These are phyloP conservation scores for Venturia canescens DNA, from an alignment of 1,140 invertebrate species.

Conservation along the genomic window DNA sequence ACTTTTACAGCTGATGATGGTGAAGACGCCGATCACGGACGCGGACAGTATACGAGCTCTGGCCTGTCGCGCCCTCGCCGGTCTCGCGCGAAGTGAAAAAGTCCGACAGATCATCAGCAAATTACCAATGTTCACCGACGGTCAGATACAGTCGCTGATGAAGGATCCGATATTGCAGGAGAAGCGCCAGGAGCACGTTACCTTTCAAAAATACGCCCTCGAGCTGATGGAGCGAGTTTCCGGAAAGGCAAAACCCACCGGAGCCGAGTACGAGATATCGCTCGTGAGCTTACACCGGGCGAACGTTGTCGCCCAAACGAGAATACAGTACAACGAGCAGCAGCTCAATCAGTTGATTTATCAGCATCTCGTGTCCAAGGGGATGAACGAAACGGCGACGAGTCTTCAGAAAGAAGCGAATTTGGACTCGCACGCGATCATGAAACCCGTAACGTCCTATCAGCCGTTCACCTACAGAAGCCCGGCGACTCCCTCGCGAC, in stretches of 20 bases:
- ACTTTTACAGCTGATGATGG: conserved; percentile 88
- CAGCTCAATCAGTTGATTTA: conserved; percentile 95
- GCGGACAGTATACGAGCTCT: conserved; percentile 95
- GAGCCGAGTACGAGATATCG: conserved; percentile 88
- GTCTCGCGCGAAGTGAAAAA: conserved; percentile 92
- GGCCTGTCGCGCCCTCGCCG: conserved; percentile 94
- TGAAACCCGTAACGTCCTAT: conserved; percentile 76
- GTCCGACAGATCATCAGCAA: conserved; percentile 97
- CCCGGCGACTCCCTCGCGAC: conserved; percentile 68
- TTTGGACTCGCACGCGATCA: conserved; percentile 72
- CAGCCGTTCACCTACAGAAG: conserved; percentile 80
- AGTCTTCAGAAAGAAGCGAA: conserved; percentile 87
- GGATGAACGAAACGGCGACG: conserved; percentile 84
- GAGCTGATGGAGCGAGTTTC: conserved; percentile 94
- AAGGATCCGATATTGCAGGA: conserved; percentile 97
- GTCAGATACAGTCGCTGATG: conserved; percentile 95
- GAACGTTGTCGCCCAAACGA: conserved; percentile 96
- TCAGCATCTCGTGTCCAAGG: conserved; percentile 89
- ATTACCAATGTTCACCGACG: conserved; percentile 94
- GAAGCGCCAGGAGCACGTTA: conserved; percentile 95
- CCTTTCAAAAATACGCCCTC: conserved; percentile 96
- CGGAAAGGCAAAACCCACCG: conserved; percentile 91
- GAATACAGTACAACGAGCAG: conserved; percentile 94
- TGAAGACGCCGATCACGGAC: conserved; percentile 97
- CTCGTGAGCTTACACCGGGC: conserved; percentile 90